Evolutionary conservation across 2,797 vertebrate genomes (phyloP).

Genomic region (Margarornis squamiger): DNA sequence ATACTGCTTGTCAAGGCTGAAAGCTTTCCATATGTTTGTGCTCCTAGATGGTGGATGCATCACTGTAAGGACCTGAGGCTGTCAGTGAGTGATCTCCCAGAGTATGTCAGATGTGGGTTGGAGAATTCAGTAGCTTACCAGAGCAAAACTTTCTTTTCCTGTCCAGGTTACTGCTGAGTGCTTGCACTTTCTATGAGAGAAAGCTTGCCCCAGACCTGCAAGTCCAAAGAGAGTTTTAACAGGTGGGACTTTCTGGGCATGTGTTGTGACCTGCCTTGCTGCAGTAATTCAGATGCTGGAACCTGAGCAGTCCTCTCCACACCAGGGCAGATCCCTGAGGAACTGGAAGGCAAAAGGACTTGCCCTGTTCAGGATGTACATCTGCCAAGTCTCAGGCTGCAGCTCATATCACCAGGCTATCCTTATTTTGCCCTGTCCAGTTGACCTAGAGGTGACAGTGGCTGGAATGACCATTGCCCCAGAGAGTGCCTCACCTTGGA

Average conservation of each 20-base stretch:
- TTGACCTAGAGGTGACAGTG: background rate
- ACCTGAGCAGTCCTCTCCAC: background rate
- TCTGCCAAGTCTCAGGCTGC: background rate
- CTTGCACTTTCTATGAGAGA: background rate
- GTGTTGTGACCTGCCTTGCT: background rate
- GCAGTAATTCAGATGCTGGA: background rate
- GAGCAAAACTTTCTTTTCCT: background rate
- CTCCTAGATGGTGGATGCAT: background rate
- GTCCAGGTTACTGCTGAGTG: background rate
- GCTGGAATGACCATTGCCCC: background rate
- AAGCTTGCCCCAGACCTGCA: background rate
- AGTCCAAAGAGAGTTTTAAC: background rate
- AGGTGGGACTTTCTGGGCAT: rapidly evolving
- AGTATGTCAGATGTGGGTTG: background rate
- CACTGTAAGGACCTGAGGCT: background rate
- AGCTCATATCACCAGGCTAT: background rate
- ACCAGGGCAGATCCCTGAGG: background rate
- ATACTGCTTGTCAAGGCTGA: background rate
- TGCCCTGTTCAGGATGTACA: background rate
- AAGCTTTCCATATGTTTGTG: background rate
- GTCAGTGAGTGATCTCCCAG: background rate
- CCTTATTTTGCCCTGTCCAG: background rate
- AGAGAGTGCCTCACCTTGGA: background rate
- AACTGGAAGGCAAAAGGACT: background rate
- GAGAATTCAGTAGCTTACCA: background rate